Evolutionary conservation across 2,797 vertebrate genomes (phyloP).

Genomic region (Xerus rutilus): DNA sequence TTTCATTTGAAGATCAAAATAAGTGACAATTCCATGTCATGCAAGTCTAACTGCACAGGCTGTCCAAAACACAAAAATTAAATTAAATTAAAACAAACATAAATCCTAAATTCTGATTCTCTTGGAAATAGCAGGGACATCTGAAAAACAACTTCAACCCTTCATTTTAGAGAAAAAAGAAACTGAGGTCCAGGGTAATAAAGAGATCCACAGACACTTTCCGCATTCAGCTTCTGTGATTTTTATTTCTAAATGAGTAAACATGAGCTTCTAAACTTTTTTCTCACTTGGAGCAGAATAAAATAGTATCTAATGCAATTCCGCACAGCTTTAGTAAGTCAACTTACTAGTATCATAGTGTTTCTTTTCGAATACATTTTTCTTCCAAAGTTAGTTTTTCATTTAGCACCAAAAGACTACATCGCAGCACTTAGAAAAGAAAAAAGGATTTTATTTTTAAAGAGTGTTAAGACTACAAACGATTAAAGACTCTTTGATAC

Average conservation of each 20-base stretch:
- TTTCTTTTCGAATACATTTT: constrained; percentile 56
- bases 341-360: neutral
- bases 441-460: constrained; percentile 73
- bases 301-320: constrained; percentile 53
- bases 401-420: constrained; percentile 57
- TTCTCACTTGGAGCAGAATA: constrained; percentile 52
- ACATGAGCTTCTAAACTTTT: constrained; percentile 20
- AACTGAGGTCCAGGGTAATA: neutral
- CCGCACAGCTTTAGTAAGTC: constrained; percentile 14
- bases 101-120: constrained; percentile 12
- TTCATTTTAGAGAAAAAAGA: constrained; percentile 16
- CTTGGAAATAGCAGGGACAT: constrained; percentile 12
- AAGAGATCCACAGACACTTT: neutral
- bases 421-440: constrained; percentile 56
- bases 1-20: constrained; percentile 32
- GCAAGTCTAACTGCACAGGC: neutral
- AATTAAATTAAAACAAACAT: neutral
- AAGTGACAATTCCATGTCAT: neutral
- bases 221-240: neutral
- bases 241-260: constrained; percentile 68
- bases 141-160: neutral
- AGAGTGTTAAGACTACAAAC: constrained; percentile 69
- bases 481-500: constrained; percentile 67
- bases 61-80: neutral
- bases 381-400: constrained; percentile 65